Conservation (phyloP, 2,797 vertebrate species). For the Peromyscus eremicus region DNA sequence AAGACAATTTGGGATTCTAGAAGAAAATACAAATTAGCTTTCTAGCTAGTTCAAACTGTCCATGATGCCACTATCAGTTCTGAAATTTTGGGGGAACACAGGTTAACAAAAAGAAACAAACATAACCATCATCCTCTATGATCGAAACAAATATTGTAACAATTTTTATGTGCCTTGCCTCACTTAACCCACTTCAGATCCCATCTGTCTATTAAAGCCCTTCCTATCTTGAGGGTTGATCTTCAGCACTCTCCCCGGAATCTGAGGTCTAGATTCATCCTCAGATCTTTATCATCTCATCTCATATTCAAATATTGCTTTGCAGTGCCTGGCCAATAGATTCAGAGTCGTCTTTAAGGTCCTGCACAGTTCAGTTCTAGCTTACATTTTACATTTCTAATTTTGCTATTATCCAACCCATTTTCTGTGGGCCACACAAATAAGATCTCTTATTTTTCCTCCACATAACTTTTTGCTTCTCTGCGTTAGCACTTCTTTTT, state of each 20-base stretch:
- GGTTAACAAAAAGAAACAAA: neutral
- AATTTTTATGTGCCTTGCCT: neutral
- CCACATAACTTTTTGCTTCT: neutral
- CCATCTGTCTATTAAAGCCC: neutral
- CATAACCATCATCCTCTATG: neutral
- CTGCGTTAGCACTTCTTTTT: neutral
- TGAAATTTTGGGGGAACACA: neutral
- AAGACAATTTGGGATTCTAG: neutral
- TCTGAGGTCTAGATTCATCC: neutral
- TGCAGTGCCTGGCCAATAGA: neutral
- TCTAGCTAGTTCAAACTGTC: conserved; percentile 13
- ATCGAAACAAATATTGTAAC: neutral
- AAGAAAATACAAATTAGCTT: conserved; percentile 30
- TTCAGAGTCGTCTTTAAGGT: conserved; percentile 4
- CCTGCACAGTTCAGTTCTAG: neutral
- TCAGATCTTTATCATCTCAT: neutral
- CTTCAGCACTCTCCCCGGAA: conserved; percentile 14
- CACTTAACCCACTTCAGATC: neutral
- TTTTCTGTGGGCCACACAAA: neutral
- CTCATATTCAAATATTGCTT: neutral
- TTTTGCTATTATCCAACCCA: neutral
- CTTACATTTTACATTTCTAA: conserved; percentile 1
- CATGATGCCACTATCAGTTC: neutral
- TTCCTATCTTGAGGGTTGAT: neutral
- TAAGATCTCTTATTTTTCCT: neutral